phyloP scores from a whole-genome alignment of 2,888 invertebrate species.

The Ganaspis brasiliensis region DNA sequence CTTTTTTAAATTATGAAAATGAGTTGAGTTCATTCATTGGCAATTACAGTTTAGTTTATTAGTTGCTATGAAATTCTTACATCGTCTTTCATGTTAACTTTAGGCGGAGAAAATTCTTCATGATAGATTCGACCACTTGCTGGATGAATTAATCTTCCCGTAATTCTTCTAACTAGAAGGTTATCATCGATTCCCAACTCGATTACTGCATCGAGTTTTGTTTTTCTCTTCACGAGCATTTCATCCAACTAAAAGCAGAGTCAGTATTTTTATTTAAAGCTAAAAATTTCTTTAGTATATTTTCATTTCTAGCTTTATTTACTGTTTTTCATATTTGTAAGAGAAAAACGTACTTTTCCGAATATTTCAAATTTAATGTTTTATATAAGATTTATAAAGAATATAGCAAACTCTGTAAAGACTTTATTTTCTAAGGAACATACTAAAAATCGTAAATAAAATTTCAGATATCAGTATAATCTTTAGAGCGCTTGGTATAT shows the following conservation, averaged over 20 bases:
- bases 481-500: no score
- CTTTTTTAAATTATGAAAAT: no score
- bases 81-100: constrained; percentile 95
- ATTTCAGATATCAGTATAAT: no score
- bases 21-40: no score
- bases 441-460: no score
- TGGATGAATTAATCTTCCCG: constrained; percentile 94
- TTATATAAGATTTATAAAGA: no score
- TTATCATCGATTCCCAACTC: constrained; percentile 97
- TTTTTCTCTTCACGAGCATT: constrained; percentile 90
- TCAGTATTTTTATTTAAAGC: constrained; percentile 37
- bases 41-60: constrained; percentile 56
- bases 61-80: constrained; percentile 79
- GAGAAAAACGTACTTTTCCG: no score
- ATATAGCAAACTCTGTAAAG: no score
- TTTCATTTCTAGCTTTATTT: neutral
- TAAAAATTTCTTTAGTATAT: neutral
- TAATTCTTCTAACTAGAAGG: constrained; percentile 93
- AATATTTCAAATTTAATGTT: no score
- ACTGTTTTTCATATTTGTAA: no score
- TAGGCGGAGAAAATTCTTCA: constrained; percentile 97
- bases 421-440: no score
- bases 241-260: constrained; percentile 88
- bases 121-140: constrained; percentile 97
- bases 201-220: constrained; percentile 93